Base-by-base conservation (phyloP, 2,888 invertebrate genomes). In the Steromphala cineraria region DNA sequence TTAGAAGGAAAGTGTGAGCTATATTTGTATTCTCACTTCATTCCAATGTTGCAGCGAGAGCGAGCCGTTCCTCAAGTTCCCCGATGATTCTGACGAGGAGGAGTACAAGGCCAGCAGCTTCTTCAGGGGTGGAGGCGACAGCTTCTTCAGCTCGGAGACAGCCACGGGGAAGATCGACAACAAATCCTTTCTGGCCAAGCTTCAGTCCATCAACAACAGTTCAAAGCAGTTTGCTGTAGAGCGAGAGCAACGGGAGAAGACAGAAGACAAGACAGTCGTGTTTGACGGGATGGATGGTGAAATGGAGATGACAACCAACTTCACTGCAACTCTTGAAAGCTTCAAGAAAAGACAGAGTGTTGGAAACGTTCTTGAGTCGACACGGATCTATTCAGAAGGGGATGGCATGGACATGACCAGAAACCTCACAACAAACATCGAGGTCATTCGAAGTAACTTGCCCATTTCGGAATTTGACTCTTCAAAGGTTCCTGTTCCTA, bases 261-360 rank as follows among this genome's bases (percentile, higher is more conserved):
- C 46, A 21, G 67, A 46, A 5, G 21, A 67, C 36, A 36, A 36
- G 40, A 80, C 80, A 4, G 55, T 80, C 1, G 4, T 80, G 17
- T 80, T 80, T 55, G 80, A 77, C n/a, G 53, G 55, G 31, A 67
- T 67, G 76, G 80, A 80, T 55, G 80, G 21, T 0, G 71, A 75
- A 31, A 80, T 80, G 80, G 80, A 80, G 4, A 67, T 80, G 36
- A 80, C 80, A 21, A 52, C 19, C 31, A n/a, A 77, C 13, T 36
- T 52, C 53, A 46, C 10, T 1, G 7, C 15, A n/a, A 10, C 21
- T 24, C 31, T 46, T 3, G 55, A 31, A 21, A 76, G 67, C 55
- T 40, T 53, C 67, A 56, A 36, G 75, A 24, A 8, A 19, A 24
- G 67, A 67, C 71, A 71, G 53, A 80, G 75, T 8, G 13, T 21